Base-by-base conservation (phyloP, 1,140 invertebrate genomes). In the Scaptomyza pallida region DNA sequence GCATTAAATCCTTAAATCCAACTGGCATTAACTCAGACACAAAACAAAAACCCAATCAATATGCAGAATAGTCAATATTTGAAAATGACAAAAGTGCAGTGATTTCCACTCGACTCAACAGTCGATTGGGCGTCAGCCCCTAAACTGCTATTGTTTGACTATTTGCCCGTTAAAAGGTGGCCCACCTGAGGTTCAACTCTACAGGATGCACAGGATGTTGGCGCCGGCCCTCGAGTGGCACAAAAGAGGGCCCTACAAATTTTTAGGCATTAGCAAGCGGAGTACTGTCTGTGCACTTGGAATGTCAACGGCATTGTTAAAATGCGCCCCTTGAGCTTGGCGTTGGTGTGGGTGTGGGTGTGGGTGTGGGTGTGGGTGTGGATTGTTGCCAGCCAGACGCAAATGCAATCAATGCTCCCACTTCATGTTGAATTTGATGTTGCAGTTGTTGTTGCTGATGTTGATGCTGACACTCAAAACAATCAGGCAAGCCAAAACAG, bases 11-110 rank as follows among this genome's bases (percentile, higher is more conserved):
- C 60, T 48, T 37, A 57, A 70, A 64, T 50, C 41, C 50, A 2
- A 19, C 3, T 9, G 41, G 50, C n/a, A 47, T 43, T 26, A 16
- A n/a, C 40, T 33, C 30, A 26, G 26, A 26, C 2, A 30, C 15
- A 21, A 64, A 56, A 63, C 64, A 44, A 75, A 63, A 64, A 67
- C 68, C 52, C 77, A 86, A 86, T 85, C 81, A 86, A 85, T 86
- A 85, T 86, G 81, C 73, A 77, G 64, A 71, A 61, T 56, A 67
- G 81, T 86, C 77, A 85, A 86, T 86, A 85, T 85, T 85, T 86
- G 65, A 41, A 44, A 52, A 70, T 52, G 26, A 44, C 55, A 54
- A 64, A 83, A 73, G 40, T 33, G 68, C 76, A 70, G 60, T 76
- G 76, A 78, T 83, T 83, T 83, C 48, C 62, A 55, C 43, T 51